Evolutionary conservation across 2,797 vertebrate genomes (phyloP), one percentile per base, ranked within the genome.

Genomic region (Mycteria americana): DNA sequence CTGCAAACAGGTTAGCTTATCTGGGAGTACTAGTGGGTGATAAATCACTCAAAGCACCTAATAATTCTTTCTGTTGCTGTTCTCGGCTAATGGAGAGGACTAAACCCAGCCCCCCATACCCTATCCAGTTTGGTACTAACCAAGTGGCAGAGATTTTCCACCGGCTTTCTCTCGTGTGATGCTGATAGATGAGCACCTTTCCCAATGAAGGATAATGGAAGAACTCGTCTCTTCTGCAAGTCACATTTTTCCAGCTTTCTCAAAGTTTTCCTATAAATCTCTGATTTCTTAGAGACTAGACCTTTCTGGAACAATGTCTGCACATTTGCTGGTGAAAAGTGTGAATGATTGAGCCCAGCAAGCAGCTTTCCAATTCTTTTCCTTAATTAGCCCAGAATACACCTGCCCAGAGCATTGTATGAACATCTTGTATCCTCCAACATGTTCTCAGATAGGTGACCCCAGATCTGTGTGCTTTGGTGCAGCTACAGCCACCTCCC

Each of bases 391-490:
- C 27, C 33, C 17, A 18, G 57, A 35, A 70, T 9, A n/a, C 11
- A 24, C 14, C 31, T 27, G 27, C 9, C 7, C 54, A 60, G 33
- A 37, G 7, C 1, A 0, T 3, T n/a, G 16, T 15, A 27, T 7
- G 50, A 13, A 43, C 31, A 30, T 30, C 35, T 54, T 25, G 1
- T 19, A 1, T 19, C 50, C 73, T 51, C 37, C 77, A 57, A 53
- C 30, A 41, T 0, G 1, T n/a, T 59, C 30, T 54, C 48, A 31
- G n/a, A 23, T 4, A 15, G 43, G 11, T 31, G 46, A 39, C 4
- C 27, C 65, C 79, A 74, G 53, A 50, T 25, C 37, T 11, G 3
- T 28, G 54, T 21, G 45, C 37, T 46, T 51, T 22, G 18, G 4
- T 12, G 37, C 56, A 88, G 25, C 53, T 50, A 35, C 65, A 74